Evolutionary conservation across 2,113 vertebrate species (phyloP), one percentile per base, ranked within the genome.

Genomic region (Gila orcuttii): DNA sequence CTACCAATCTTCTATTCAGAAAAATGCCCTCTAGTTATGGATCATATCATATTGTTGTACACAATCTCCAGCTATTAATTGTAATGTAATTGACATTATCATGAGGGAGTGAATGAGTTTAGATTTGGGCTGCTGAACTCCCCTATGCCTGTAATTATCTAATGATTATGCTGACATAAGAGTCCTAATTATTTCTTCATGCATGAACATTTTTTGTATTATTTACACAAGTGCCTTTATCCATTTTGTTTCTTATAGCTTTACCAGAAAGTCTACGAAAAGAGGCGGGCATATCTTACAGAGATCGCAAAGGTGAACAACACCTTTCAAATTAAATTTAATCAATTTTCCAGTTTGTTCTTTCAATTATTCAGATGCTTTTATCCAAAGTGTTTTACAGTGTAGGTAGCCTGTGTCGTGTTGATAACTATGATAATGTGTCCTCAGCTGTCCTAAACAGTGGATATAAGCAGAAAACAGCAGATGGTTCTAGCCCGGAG

Each of bases 301-400:
- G 95, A 97, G 93, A 96, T 97, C 42, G 92, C 95, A 45, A 95
- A 94, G 95, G 97, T 97, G 93, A 94, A 90, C 5, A 31, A 64
- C 17, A 13, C 19, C 45, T 87, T 80, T 52, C n/a, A 36, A 79
- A n/a, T 11, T 0, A 28, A 60, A 23, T 57, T 21, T 2, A 2
- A n/a, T 6, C 0, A 17, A 50, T 31, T 57, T 21, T 4, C 13
- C 2, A 6, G 31, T 69, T 19, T 71, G 33, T 71, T 36, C 33
- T 39, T 71, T 71, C 33, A 71, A 12, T 39, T 69, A 39, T 73
- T 73, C 39, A 42, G 39, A 45, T 73, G 39, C 11, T 45, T 73
- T 71, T 11, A 39, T 71, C 33, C 36, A 33, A 33, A 31, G 25
- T 13, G 4, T 39, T 73, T 19, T 74, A 25, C 71, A 47, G 19